These are phyloP conservation scores for Antheraea pernyi DNA, from an alignment of 1,140 invertebrate species.

Conservation along the genomic window DNA sequence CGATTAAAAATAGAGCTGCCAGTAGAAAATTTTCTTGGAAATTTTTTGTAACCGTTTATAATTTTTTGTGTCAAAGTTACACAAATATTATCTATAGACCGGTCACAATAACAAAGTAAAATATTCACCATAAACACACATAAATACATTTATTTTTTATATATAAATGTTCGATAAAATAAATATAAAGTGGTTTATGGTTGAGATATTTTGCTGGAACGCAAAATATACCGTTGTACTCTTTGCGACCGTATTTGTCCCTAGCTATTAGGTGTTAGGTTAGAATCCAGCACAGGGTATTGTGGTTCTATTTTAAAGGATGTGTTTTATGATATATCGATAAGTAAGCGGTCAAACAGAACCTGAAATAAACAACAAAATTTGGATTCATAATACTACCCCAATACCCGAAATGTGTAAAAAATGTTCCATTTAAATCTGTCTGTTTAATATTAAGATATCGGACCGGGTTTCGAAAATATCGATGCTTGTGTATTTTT, in stretches of 20 bases:
- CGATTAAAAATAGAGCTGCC: no score
- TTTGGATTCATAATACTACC: constrained; percentile 72
- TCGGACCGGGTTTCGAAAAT: constrained; percentile 44
- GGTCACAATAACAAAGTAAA: neutral
- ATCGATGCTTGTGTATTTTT: neutral
- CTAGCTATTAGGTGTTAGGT: constrained; percentile 73
- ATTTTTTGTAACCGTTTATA: no score
- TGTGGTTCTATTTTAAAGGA: constrained; percentile 76
- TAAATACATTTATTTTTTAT: constrained; percentile 11
- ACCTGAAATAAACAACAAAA: constrained; percentile 32
- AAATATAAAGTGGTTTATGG: constrained; percentile 28
- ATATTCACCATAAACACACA: neutral
- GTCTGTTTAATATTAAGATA: constrained; percentile 56
- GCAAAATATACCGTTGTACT: constrained; percentile 41
- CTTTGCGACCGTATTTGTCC: constrained; percentile 73
- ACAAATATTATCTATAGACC: no score
- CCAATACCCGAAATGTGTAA: constrained; percentile 71
- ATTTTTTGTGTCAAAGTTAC: no score
- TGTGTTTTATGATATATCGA: constrained; percentile 64
- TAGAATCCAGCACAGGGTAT: constrained; percentile 76
- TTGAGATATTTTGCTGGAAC: neutral
- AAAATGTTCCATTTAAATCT: constrained; percentile 60
- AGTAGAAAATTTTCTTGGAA: no score
- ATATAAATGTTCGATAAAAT: constrained; percentile 2
- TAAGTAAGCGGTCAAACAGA: constrained; percentile 54